Conservation (phyloP, 2,797 vertebrate species). For the Pteronotus mesoamericanus region DNA sequence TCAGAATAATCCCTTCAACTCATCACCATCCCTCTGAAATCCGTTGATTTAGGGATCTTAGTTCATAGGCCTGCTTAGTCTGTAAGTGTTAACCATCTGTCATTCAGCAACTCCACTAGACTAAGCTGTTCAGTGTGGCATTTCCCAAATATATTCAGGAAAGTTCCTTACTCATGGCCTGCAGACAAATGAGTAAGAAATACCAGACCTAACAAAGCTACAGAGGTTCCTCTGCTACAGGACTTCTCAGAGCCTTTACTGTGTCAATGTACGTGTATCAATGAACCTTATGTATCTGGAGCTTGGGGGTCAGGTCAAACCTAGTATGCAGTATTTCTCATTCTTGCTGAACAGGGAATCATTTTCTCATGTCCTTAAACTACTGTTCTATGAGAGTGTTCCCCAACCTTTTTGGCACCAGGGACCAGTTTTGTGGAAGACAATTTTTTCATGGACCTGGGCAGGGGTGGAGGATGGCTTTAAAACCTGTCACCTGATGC, state of each 20-base stretch:
- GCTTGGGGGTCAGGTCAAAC: not conserved
- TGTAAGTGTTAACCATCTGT: not conserved
- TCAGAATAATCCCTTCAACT: not conserved
- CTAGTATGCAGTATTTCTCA: not conserved
- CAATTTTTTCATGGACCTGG: too few species aligned
- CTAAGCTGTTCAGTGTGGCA: not conserved
- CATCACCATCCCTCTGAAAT: not conserved
- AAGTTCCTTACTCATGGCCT: not conserved
- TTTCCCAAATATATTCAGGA: not conserved
- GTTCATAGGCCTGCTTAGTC: not conserved
- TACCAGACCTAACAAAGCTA: not conserved
- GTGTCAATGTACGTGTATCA: not conserved
- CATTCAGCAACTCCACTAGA: not conserved
- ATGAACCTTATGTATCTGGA: not conserved
- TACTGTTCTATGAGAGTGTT: not conserved
- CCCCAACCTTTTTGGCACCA: too few species aligned
- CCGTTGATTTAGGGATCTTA: not conserved
- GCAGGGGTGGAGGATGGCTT: too few species aligned
- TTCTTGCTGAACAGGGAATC: not conserved
- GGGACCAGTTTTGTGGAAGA: too few species aligned
- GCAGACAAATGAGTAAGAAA: not conserved
- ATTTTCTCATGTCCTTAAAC: not conserved
- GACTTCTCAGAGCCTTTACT: not conserved
- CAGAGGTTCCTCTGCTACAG: not conserved
- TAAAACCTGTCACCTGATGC: too few species aligned